A percentile compares a stretch with the other conserved stretches of the same genome.
These are phyloP conservation scores for Opisthocomus hoazin DNA, from an alignment of 2,113 vertebrate genomes.

Conservation along the genomic window DNA sequence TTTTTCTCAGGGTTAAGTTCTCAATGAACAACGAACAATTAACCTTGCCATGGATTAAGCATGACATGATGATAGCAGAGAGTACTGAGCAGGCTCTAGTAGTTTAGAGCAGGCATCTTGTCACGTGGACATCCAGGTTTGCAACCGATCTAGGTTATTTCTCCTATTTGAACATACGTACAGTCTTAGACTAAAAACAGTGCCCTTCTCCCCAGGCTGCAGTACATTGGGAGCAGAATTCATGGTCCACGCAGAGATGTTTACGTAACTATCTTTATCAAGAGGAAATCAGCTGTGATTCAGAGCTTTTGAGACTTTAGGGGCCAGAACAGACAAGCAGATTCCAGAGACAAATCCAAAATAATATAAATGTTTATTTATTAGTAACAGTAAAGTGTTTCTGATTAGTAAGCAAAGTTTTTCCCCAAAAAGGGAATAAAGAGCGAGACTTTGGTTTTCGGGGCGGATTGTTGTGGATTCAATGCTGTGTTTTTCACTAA, in stretches of 20 bases:
- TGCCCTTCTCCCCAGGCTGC: background rate
- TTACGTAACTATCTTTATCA: background rate
- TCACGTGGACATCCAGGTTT: background rate
- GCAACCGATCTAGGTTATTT: background rate
- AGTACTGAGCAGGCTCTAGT: background rate
- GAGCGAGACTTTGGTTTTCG: background rate
- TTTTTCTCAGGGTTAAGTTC: background rate
- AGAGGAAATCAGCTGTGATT: background rate
- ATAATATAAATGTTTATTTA: background rate
- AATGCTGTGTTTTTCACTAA: background rate
- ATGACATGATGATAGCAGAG: background rate
- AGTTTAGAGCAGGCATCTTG: background rate
- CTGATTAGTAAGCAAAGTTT: background rate
- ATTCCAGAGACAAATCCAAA: background rate
- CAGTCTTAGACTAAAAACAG: background rate
- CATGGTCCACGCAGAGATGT: background rate
- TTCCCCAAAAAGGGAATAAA: background rate
- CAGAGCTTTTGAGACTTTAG: background rate
- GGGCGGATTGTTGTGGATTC: background rate
- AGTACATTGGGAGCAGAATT: background rate
- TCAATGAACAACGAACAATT: constrained; percentile 1
- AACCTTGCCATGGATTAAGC: background rate
- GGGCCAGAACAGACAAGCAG: background rate
- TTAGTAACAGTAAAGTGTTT: background rate
- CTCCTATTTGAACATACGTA: background rate